A percentile compares a stretch with the other conserved stretches of the same genome.
Evolutionary conservation across 2,888 invertebrate genomes (phyloP).

Genomic region (Prenolepis imparis): DNA sequence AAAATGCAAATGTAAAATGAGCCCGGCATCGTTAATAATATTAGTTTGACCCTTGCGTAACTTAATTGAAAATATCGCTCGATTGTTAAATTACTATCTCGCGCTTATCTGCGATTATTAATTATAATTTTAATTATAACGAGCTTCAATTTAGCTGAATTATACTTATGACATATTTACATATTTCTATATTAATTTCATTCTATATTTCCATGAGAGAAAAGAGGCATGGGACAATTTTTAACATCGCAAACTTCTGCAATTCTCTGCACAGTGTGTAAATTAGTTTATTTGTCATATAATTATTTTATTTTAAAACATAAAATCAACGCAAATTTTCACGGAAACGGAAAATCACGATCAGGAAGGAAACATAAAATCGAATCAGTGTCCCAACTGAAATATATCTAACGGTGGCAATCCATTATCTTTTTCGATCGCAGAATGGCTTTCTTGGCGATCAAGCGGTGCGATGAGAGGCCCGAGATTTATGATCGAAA

Average conservation of each 20-base stretch:
- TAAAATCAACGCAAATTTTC: slow-evolving; percentile 13
- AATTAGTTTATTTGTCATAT: slow-evolving; percentile 20
- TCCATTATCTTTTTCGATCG: slow-evolving; percentile 18
- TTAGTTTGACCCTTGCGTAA: slow-evolving; percentile 43
- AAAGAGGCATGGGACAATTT: neutral
- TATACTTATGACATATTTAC: slow-evolving; percentile 36
- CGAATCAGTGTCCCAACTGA: neutral
- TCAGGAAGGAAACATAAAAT: neutral
- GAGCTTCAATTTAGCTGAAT: slow-evolving; percentile 46
- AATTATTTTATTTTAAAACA: neutral
- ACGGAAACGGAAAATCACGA: neutral
- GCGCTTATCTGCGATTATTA: slow-evolving; percentile 40
- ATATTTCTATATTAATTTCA: slow-evolving; percentile 40
- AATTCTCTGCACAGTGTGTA: neutral
- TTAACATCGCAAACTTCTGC: neutral
- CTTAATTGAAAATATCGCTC: slow-evolving; percentile 39
- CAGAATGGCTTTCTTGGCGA: neutral
- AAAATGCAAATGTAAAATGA: slow-evolving; percentile 31
- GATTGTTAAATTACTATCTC: slow-evolving; percentile 45
- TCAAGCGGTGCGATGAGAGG: neutral
- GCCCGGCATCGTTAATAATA: slow-evolving; percentile 22
- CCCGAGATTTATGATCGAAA: slow-evolving; percentile 43
- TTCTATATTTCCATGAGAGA: slow-evolving; percentile 23
- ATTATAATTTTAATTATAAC: slow-evolving; percentile 52
- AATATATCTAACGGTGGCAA: neutral